Conservation (phyloP, 2,113 vertebrate species). For the Aepyceros melampus region DNA sequence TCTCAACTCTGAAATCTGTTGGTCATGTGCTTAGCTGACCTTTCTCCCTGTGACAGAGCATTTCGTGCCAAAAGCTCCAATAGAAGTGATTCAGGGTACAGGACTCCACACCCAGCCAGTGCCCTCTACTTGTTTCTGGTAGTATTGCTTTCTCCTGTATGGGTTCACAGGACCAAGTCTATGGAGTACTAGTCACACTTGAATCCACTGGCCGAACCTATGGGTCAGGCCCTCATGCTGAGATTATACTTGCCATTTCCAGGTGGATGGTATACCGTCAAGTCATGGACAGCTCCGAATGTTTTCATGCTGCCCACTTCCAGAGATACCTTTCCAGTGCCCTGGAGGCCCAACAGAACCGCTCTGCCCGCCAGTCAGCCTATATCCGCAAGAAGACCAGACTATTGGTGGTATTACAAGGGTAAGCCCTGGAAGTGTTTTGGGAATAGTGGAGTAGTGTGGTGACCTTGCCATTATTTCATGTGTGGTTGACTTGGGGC, state of each 20-base stretch:
- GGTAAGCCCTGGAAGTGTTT: slow-evolving; percentile 80
- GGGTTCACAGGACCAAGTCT: not conserved
- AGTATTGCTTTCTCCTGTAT: not conserved
- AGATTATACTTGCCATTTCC: not conserved
- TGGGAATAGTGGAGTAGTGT: not conserved
- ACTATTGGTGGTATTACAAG: slow-evolving; percentile 90
- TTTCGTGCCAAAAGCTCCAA: not conserved
- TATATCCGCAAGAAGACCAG: slow-evolving; percentile 77
- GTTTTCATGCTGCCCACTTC: slow-evolving; percentile 90
- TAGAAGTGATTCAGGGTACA: not conserved
- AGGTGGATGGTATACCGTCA: slow-evolving; percentile 93
- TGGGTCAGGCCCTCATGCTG: not conserved
- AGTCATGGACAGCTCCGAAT: slow-evolving; percentile 83
- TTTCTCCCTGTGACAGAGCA: not conserved
- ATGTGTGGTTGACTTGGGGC: not conserved
- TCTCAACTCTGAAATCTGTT: not conserved
- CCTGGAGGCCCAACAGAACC: slow-evolving; percentile 83
- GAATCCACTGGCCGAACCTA: not conserved
- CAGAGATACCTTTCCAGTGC: slow-evolving; percentile 88
- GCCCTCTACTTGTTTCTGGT: not conserved
- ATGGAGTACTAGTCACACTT: not conserved
- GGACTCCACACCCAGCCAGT: not conserved
- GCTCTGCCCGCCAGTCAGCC: slow-evolving; percentile 50
- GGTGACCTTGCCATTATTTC: not conserved
- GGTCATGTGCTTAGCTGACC: not conserved